Percentiles rank a stretch among this genome's conserved stretches.
phyloP scores from a whole-genome alignment of 2,113 vertebrate genomes.

The Hepsetus odoe region DNA sequence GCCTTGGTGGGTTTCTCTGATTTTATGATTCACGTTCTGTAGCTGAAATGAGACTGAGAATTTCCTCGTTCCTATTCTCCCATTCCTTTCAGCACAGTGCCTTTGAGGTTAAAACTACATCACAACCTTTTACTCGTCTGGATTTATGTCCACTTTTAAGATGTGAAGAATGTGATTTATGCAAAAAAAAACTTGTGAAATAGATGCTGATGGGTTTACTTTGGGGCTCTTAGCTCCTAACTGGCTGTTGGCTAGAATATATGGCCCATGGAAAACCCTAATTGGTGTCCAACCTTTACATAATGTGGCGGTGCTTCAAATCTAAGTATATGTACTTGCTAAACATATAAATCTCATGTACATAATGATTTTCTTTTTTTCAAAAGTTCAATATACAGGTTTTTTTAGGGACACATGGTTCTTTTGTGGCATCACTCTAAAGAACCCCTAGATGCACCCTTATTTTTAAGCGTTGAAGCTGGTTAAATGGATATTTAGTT shows the following conservation, averaged over 20 bases:
- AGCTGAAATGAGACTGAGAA: not conserved
- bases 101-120: conserved; percentile 6
- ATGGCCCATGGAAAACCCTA: no score
- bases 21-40: not conserved
- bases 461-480: not conserved
- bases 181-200: not conserved
- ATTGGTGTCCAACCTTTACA: not conserved
- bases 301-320: not conserved
- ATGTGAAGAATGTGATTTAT: not conserved
- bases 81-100: not conserved
- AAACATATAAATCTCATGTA: not conserved
- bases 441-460: no score
- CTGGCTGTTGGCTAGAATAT: no score
- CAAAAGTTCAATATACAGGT: no score
- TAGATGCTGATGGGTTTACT: conserved; percentile 16
- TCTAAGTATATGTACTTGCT: not conserved
- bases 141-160: not conserved
- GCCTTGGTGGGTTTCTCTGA: not conserved
- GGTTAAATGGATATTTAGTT: not conserved
- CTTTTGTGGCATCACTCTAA: not conserved
- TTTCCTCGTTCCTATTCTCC: not conserved
- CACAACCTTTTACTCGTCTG: conserved; percentile 7
- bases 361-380: no score
- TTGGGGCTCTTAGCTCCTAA: not conserved
- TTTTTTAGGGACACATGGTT: not conserved